phyloP scores from a whole-genome alignment of 2,113 vertebrate species.

The Cranoglanis bouderius region DNA sequence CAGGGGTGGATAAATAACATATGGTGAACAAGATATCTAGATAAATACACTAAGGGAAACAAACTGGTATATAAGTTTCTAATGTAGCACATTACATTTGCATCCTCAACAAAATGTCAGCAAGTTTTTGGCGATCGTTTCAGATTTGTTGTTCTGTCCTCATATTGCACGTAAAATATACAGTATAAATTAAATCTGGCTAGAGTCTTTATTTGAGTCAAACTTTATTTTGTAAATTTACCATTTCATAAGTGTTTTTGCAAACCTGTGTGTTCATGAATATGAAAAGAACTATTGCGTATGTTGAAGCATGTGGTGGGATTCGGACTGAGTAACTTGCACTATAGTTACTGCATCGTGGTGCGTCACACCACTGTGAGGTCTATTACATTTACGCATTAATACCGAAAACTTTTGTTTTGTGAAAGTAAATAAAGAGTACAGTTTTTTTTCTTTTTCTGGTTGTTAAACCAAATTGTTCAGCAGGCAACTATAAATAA shows the following conservation, averaged over 20 bases:
- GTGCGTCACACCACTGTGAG: too few relatives aligned
- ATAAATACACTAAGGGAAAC: neutral
- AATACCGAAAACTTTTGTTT: neutral
- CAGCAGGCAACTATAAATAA: neutral
- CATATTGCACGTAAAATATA: neutral
- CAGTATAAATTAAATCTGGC: neutral
- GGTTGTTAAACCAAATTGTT: neutral
- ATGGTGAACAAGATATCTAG: neutral
- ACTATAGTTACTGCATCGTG: neutral
- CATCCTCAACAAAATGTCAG: neutral
- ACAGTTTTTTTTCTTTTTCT: neutral
- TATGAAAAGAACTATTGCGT: neutral
- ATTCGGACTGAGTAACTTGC: neutral
- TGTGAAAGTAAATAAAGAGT: constrained; percentile 8
- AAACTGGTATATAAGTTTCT: neutral
- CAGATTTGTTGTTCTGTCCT: neutral
- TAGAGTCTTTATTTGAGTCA: neutral
- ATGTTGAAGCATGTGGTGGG: neutral
- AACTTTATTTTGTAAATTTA: neutral
- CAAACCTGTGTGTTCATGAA: neutral
- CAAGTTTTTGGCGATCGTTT: neutral
- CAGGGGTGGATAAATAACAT: neutral
- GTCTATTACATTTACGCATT: neutral
- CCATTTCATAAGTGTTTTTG: neutral
- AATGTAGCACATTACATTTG: neutral